Evolutionary conservation across 2,888 invertebrate genomes (phyloP), one percentile per base, ranked within the genome.

Genomic region (Drosophila yooni): DNA sequence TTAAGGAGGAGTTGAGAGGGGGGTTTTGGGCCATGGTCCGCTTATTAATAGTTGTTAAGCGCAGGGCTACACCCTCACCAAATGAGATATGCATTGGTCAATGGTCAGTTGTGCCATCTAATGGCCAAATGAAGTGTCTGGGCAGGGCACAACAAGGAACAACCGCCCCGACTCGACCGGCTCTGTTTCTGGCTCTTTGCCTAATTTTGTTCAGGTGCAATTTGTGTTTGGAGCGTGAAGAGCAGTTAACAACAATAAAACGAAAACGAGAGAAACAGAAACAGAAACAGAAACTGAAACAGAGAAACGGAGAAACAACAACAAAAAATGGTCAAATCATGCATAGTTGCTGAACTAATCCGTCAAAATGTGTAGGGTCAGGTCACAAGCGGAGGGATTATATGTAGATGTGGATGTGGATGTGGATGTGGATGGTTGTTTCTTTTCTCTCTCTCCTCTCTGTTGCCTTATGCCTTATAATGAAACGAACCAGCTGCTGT

Each of bases 141-240:
- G 63, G 38, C 64, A n/a, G 52, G 48, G 60, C 57, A 10, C 25
- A 2, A 11, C n/a, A 25, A 43, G 50, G 40, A 61, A 56, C 40
- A 51, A 15, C 54, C 36, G 77, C 54, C 69, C 67, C 67, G 33
- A 8, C 27, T 29, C 66, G 25, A 7, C 34, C 27, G 48, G 25
- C 34, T 25, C 18, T 54, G 43, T 43, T 43, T 50, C 43, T 48
- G 58, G 27, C 34, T 60, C 57, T 72, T 68, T 74, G 76, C 90
- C 91, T 91, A 91, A 91, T 91, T 91, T 90, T 85, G 85, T 89
- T 92, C 92, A 92, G 92, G 92, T 92, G 92, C 92, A 92, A 92
- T 92, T 92, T 92, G 92, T 89, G 90, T 88, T 80, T 70, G 74
- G 72, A 89, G 87, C 88, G 89, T 91, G 88, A 90, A 91, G 81